Percentiles rank a stretch among this genome's conserved stretches.
Conservation (phyloP, 2,113 vertebrate genomes). For the Mungos mungo region DNA sequence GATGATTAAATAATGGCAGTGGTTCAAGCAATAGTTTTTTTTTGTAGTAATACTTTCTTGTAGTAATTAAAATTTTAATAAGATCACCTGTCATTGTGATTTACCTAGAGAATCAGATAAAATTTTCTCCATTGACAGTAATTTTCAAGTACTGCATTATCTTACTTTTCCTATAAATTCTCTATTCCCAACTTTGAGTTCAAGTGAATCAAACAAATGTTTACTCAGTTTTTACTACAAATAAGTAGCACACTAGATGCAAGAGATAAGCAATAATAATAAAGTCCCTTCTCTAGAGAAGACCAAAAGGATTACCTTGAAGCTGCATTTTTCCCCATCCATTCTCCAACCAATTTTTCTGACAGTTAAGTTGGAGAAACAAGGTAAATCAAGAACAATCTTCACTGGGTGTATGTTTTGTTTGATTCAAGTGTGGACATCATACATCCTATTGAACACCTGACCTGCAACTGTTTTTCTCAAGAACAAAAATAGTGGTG, state of each 20-base stretch:
- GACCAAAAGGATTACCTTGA: neutral
- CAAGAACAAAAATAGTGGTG: neutral
- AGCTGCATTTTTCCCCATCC: neutral
- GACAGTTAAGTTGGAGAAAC: neutral
- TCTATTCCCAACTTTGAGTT: constrained; percentile 6
- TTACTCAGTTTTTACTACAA: constrained; percentile 12
- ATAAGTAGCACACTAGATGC: neutral
- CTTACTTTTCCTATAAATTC: neutral
- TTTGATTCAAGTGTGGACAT: constrained; percentile 1
- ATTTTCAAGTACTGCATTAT: neutral
- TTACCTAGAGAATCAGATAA: neutral
- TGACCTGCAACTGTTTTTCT: neutral
- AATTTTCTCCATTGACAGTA: neutral
- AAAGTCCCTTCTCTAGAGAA: neutral
- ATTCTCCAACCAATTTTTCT: neutral
- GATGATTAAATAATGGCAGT: neutral
- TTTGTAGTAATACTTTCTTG: neutral
- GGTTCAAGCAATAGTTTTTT: neutral
- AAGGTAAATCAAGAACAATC: constrained; percentile 2
- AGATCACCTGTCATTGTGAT: neutral
- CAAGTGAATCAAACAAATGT: constrained; percentile 4
- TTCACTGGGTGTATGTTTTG: neutral
- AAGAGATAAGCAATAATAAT: neutral
- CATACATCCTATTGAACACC: neutral
- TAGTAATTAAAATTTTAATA: constrained; percentile 32